Base-by-base conservation (phyloP, 1,140 invertebrate genomes). In the Heliothis virescens region DNA sequence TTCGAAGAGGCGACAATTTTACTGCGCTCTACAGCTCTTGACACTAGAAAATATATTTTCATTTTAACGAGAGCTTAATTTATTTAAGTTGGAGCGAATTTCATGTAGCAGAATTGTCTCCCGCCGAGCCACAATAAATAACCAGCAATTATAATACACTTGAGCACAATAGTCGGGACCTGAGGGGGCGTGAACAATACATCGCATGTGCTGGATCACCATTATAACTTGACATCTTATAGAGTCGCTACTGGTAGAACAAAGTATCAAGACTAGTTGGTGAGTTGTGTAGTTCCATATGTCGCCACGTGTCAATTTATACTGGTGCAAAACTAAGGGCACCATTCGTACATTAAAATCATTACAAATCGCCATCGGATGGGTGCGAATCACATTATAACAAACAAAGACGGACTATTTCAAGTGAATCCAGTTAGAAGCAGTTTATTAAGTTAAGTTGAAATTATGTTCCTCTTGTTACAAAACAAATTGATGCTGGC, bases 281-380 rank as follows among this genome's bases (percentile, higher is more conserved):
- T n/a, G 9, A 47, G 48, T 48, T 21, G 18, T 18, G 4, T 48
- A 15, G 16, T 67, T 67, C 41, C 16, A 13, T 18, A 18, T 67
- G 47, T 48, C 63, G 16, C 63, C 63, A 16, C 16, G n/a, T 2
- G 9, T 41, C 63, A 67, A 12, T 0, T 67, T 48, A 67, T 48
- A 16, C 16, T 16, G 63, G 41, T 48, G 18, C 1, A n/a, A 67
- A 67, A 18, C 16, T 52, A 18, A 50, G 16, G 73, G 48, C 86
- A 89, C 89, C 86, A 89, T 84, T 89, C 84, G 74, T 85, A 82
- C 88, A 92, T 93, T 92, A 90, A 91, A 92, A 90, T 92, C 89
- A 91, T 93, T 92, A 92, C 91, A 93, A 92, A 92, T 93, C 88
- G 88, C 83, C 80, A 90, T 90, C 85, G 83, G 86, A 93, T 92